phyloP scores from a whole-genome alignment of 1,140 invertebrate genomes.

The Palaemon carinicauda region DNA sequence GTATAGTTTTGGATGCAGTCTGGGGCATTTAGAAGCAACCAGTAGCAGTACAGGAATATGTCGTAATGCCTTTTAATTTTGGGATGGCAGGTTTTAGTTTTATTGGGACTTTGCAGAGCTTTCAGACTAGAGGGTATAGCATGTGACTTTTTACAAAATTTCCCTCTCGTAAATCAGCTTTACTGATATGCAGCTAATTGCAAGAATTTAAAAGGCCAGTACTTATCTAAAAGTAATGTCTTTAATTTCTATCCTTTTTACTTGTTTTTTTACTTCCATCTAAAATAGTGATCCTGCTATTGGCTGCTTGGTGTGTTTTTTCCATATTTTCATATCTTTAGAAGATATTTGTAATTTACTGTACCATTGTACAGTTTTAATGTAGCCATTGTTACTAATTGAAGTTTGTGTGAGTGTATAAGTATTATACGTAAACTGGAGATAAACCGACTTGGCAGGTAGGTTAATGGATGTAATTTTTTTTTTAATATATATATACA shows the following conservation, averaged over 20 bases:
- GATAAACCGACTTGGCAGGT: background rate
- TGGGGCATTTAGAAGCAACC: background rate
- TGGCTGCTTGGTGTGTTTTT: constrained; percentile 44
- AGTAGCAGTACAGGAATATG: constrained; percentile 9
- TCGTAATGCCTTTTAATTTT: background rate
- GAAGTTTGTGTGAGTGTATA: constrained; percentile 37
- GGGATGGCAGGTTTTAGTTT: too few species aligned
- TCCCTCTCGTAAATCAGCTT: too few species aligned
- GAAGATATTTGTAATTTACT: constrained; percentile 51
- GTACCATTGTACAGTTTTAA: constrained; percentile 35
- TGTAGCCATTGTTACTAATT: constrained; percentile 36
- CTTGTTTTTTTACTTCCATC: too few species aligned
- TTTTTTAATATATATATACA: too few species aligned
- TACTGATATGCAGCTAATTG: background rate
- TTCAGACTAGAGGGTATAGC: too few species aligned
- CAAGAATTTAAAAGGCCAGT: background rate
- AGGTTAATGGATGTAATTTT: too few species aligned
- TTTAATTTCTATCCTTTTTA: background rate
- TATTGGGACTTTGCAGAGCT: too few species aligned
- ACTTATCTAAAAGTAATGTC: too few species aligned
- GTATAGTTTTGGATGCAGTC: constrained; percentile 12
- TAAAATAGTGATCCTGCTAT: background rate
- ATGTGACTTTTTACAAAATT: too few species aligned
- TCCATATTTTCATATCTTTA: constrained; percentile 52
- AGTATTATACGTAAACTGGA: constrained; percentile 26